phyloP scores from a whole-genome alignment of 2,113 vertebrate species.

The Myrmecophaga tridactyla region DNA sequence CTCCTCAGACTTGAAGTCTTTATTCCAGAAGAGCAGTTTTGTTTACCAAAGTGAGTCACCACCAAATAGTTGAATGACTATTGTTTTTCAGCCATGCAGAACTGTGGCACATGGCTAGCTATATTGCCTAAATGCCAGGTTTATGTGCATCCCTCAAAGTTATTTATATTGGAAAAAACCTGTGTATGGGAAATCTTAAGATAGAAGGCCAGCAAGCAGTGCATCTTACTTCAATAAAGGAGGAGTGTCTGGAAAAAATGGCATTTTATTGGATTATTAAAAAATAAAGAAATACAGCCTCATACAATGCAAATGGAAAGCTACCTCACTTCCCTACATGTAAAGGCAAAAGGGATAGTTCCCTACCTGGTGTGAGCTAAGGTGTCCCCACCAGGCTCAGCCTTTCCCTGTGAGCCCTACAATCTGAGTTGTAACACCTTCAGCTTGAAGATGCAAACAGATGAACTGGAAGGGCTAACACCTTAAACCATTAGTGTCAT shows the following conservation, averaged over 20 bases:
- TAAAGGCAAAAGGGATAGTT: no score
- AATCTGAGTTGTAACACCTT: constrained; percentile 33
- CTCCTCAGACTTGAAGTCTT: background rate
- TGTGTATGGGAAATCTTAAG: background rate
- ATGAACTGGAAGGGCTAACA: constrained; percentile 1
- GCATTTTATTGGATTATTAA: background rate
- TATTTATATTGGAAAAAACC: background rate
- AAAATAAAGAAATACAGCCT: background rate
- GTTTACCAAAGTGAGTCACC: background rate
- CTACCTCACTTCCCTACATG: background rate
- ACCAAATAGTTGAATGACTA: background rate
- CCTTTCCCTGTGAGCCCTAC: background rate
- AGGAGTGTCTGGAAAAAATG: background rate
- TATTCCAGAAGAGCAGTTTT: background rate
- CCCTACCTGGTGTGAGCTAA: background rate
- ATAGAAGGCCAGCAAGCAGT: background rate
- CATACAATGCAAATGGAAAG: background rate
- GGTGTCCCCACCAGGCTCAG: background rate
- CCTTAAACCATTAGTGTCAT: background rate
- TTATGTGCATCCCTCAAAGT: background rate
- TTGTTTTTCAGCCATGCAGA: background rate
- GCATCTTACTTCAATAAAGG: accelerated
- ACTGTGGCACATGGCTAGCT: background rate
- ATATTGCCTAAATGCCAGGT: background rate
- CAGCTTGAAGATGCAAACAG: constrained; percentile 49